Percentiles rank a stretch among this genome's conserved stretches.
These are phyloP conservation scores for Recurvirostra avosetta DNA, from an alignment of 2,113 vertebrate genomes.

Conservation along the genomic window DNA sequence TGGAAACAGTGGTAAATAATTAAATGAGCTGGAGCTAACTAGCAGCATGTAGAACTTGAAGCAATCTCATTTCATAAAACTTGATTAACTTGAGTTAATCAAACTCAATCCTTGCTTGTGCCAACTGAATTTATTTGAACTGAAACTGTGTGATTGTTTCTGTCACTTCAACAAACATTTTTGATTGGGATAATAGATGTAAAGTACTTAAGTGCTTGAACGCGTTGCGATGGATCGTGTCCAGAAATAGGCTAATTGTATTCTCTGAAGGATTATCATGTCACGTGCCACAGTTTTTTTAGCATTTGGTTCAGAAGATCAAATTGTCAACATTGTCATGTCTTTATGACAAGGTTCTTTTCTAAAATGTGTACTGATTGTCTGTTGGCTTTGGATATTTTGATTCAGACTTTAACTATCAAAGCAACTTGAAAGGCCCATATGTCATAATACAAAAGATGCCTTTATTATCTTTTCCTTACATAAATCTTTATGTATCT, in stretches of 20 bases:
- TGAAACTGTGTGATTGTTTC: not conserved
- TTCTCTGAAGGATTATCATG: not conserved
- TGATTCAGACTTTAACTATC: not conserved
- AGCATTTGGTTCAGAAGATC: not conserved
- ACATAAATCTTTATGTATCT: not conserved
- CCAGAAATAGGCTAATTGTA: not conserved
- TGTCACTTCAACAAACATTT: not conserved
- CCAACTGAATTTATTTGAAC: not conserved
- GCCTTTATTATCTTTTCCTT: not conserved
- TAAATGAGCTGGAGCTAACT: not conserved
- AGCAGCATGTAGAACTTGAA: not conserved
- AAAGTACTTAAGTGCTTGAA: not conserved
- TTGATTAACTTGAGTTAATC: not conserved
- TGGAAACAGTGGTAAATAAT: not conserved
- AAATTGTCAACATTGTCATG: not conserved
- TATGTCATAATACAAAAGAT: not conserved
- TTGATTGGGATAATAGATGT: not conserved
- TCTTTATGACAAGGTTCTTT: not conserved
- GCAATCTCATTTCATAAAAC: not conserved
- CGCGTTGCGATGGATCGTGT: not conserved
- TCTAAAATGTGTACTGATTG: not conserved
- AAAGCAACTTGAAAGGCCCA: not conserved
- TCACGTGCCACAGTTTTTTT: not conserved
- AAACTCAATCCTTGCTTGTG: not conserved
- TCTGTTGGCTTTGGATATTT: not conserved